Evolutionary conservation across 1,140 invertebrate genomes (phyloP), one percentile per base, ranked within the genome.

Genomic region (Helicoverpa zea): DNA sequence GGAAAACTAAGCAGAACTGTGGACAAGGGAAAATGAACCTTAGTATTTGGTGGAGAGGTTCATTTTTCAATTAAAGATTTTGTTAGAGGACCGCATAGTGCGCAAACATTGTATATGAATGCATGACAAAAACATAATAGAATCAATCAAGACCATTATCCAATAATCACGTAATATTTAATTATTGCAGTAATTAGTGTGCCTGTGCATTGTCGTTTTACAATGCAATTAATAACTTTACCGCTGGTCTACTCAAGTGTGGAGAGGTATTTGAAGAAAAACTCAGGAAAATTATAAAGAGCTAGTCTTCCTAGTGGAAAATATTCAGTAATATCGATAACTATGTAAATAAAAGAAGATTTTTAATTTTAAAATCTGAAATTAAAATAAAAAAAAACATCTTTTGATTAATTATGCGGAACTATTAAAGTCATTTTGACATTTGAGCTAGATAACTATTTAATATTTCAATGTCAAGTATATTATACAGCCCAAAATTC

Each of bases 1-100:
- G 96, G 95, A 97, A 95, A 92, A 96, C 96, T 94, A 97, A 91
- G 88, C 95, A 96, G 88, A 97, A 93, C 97, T 98, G 95, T 94
- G 43, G 96, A 89, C 64, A 90, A 90, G 88, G 29, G 52, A 56
- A 35, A 14, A 35, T 18, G 11, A 52, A 18, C 13, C 18, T 61
- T 61, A 76, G 29, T 10, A 63, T 59, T 43, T 58, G 2, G 9
- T 74, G 16, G 0, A n/a, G 12, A 16, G 10, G n/a, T 16, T 9
- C 16, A 0, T 43, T 43, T n/a, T n/a, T 10, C 7, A 43, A 7
- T 61, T 3, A 43, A 3, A 63, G 2, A 13, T 63, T 14, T 13
- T 13, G 13, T 2, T 12, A 0, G 3, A 16, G 4, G 54, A 56
- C 14, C n/a, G 52, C 14, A 56, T 56, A n/a, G 13, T 56, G 18